phyloP scores from a whole-genome alignment of 2,888 invertebrate genomes.

The Cataglyphis livida region DNA sequence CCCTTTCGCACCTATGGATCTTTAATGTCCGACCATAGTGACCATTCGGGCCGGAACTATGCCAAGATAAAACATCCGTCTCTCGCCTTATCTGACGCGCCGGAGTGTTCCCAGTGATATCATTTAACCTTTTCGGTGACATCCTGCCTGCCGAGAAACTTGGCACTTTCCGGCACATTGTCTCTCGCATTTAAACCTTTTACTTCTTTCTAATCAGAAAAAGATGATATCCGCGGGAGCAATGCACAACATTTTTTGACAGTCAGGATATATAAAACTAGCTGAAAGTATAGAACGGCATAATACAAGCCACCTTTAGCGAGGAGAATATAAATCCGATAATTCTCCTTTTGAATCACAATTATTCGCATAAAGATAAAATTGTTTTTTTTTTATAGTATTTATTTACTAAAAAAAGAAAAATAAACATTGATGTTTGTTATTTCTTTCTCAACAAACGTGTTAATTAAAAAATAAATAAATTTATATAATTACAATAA shows the following conservation, averaged over 20 bases:
- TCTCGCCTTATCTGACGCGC: conserved; percentile 43
- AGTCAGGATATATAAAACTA: not conserved
- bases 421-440: not conserved
- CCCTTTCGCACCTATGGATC: conserved; percentile 13
- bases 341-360: not conserved
- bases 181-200: not conserved
- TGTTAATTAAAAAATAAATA: not conserved
- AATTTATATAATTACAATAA: not conserved
- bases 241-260: not conserved
- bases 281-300: not conserved
- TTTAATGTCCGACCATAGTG: conserved; percentile 40
- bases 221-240: not conserved
- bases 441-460: conserved; percentile 1
- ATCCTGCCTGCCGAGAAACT: conserved; percentile 11
- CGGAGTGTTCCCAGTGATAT: conserved; percentile 50
- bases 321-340: not conserved
- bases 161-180: conserved; percentile 28
- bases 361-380: not conserved
- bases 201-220: conserved; percentile 13
- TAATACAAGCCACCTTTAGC: not conserved
- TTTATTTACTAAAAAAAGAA: not conserved
- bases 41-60: conserved; percentile 31
- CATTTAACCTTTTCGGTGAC: conserved; percentile 27
- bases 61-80: conserved; percentile 35
- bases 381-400: not conserved